Conservation (phyloP, 2,797 vertebrate genomes). For the Halcyon smyrnensis region DNA sequence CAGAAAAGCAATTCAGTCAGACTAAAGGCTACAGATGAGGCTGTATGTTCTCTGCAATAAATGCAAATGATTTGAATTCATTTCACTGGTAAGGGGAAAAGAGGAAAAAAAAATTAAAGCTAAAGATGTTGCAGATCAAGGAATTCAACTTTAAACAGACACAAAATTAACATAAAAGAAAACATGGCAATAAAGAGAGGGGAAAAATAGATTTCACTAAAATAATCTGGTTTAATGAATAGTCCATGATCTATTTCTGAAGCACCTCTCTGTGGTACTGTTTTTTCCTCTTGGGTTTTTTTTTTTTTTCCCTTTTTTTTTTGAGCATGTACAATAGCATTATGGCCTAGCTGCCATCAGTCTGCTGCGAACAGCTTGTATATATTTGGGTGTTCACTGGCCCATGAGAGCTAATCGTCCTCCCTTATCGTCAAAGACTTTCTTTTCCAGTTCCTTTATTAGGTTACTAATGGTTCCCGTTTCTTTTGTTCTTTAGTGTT, state of each 20-base stretch:
- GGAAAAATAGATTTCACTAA: conserved; percentile 3
- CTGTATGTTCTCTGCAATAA: conserved; percentile 73
- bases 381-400: conserved; percentile 60
- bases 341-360: conserved; percentile 63
- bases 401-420: conserved; percentile 60
- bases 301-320: background rate
- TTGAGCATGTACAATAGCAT: conserved; percentile 30
- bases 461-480: conserved; percentile 41
- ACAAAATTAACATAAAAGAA: conserved; percentile 56
- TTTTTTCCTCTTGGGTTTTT: accelerated
- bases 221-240: conserved; percentile 58
- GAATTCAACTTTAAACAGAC: conserved; percentile 62
- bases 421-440: conserved; percentile 55
- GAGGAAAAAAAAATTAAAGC: background rate
- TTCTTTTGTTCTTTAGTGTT: conserved; percentile 4
- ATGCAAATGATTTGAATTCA: conserved; percentile 80
- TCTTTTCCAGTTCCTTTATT: conserved; percentile 39
- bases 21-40: conserved; percentile 78
- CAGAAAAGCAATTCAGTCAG: conserved; percentile 82
- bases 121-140: conserved; percentile 67
- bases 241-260: conserved; percentile 46
- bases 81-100: conserved; percentile 41
- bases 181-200: conserved; percentile 31
- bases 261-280: conserved; percentile 33
- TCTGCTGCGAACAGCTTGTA: conserved; percentile 73